phyloP scores from a whole-genome alignment of 2,888 invertebrate species.

The Oxyscelio sp. region DNA sequence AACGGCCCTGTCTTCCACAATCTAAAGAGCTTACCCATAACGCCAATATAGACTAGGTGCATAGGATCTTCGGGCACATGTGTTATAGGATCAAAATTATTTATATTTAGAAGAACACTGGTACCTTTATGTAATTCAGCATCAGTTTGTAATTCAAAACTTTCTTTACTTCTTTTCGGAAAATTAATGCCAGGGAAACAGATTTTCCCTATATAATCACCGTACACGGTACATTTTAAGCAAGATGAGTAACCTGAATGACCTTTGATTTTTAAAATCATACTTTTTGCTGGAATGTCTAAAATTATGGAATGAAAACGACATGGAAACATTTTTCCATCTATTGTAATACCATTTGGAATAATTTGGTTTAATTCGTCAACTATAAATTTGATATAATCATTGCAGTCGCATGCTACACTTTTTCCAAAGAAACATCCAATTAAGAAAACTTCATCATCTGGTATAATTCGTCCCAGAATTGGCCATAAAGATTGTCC shows the following conservation, averaged over 20 bases:
- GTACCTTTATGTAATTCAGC: constrained; percentile 8
- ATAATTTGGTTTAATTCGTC: background rate
- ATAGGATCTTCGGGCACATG: constrained; percentile 19
- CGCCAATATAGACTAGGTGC: constrained; percentile 10
- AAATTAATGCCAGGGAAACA: constrained; percentile 6
- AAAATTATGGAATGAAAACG: constrained; percentile 3
- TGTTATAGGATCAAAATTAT: constrained; percentile 2
- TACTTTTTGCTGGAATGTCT: constrained; percentile 9
- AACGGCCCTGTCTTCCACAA: background rate
- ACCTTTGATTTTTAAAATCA: constrained; percentile 12
- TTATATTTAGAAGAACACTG: background rate
- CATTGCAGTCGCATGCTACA: background rate
- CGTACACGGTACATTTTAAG: background rate
- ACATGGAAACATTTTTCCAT: background rate
- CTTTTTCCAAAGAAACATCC: constrained; percentile 29
- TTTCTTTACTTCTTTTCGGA: background rate
- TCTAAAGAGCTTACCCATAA: background rate
- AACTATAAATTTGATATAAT: constrained; percentile 6
- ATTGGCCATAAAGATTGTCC: constrained; percentile 30
- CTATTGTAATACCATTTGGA: background rate
- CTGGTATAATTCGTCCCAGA: background rate
- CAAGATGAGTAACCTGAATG: constrained; percentile 22
- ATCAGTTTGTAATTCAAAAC: constrained; percentile 4
- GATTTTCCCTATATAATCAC: background rate
- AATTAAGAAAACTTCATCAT: constrained; percentile 3